Evolutionary conservation across 2,888 invertebrate species (phyloP).

Genomic region (Gnatocerus cornutus): DNA sequence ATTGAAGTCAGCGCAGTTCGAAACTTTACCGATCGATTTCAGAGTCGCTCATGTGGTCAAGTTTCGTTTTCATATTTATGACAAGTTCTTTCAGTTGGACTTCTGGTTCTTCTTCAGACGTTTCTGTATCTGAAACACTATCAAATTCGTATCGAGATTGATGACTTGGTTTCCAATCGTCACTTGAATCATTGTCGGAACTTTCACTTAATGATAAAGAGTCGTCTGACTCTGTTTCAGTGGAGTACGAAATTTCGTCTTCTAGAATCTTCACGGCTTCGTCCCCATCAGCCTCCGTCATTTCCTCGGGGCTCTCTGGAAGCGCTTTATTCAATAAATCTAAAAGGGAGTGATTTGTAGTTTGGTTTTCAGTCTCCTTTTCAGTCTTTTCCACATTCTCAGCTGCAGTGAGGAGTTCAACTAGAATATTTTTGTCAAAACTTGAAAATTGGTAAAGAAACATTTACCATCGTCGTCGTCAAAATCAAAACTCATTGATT

Average conservation of each 20-base stretch:
- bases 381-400: neutral
- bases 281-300: constrained; percentile 7
- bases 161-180: constrained; percentile 6
- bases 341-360: constrained; percentile 20
- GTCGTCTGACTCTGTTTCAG: constrained; percentile 1
- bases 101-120: neutral
- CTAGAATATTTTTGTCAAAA: constrained; percentile 9
- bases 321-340: constrained; percentile 20
- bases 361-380: constrained; percentile 3
- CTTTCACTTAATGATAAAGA: neutral
- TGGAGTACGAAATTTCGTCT: constrained; percentile 16
- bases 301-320: neutral
- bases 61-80: neutral
- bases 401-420: neutral
- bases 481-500: constrained; percentile 16
- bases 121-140: neutral
- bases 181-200: constrained; percentile 3
- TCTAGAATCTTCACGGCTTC: constrained; percentile 17
- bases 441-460: neutral
- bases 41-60: neutral
- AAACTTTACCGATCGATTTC: constrained; percentile 3
- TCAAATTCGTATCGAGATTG: neutral
- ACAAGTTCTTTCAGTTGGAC: neutral
- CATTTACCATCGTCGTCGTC: constrained; percentile 7
- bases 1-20: neutral